Percentiles rank a stretch among this genome's conserved stretches.
phyloP scores from a whole-genome alignment of 2,113 vertebrate species.

The Alosa alosa region DNA sequence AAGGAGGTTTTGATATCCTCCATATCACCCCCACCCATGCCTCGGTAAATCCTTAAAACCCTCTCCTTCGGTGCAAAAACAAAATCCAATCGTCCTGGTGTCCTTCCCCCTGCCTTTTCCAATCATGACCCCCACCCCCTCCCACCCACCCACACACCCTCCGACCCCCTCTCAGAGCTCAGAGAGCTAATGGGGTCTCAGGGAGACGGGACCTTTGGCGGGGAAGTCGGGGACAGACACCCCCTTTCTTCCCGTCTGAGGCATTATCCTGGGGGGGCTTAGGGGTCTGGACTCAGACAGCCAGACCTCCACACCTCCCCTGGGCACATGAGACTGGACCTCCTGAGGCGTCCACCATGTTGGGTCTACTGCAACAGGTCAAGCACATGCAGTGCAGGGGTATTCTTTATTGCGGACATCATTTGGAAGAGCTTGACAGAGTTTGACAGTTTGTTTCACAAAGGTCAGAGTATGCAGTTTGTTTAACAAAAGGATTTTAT shows the following conservation, averaged over 20 bases:
- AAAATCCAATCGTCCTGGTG: slow-evolving; percentile 63
- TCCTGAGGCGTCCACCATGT: background rate
- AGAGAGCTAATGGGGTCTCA: slow-evolving; percentile 25
- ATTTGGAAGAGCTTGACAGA: background rate
- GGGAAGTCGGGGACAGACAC: background rate
- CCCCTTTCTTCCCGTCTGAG: background rate
- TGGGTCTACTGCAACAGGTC: background rate
- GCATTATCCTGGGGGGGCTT: background rate
- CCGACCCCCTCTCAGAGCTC: background rate
- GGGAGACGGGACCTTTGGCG: background rate
- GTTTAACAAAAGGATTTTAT: background rate
- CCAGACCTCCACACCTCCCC: no score
- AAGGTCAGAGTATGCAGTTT: no score
- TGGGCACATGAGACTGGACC: no score
- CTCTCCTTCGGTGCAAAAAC: slow-evolving; percentile 58
- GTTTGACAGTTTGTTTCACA: background rate
- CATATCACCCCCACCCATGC: background rate
- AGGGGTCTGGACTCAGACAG: background rate
- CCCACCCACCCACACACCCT: background rate
- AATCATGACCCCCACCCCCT: background rate
- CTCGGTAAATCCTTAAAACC: slow-evolving; percentile 68
- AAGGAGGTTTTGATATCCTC: slow-evolving; percentile 68
- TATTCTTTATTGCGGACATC: background rate
- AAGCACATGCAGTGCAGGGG: no score
- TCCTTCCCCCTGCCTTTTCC: slow-evolving; percentile 34